Evolutionary conservation across 1,140 invertebrate genomes (phyloP).

Genomic region (Rhizoglyphus robini): DNA sequence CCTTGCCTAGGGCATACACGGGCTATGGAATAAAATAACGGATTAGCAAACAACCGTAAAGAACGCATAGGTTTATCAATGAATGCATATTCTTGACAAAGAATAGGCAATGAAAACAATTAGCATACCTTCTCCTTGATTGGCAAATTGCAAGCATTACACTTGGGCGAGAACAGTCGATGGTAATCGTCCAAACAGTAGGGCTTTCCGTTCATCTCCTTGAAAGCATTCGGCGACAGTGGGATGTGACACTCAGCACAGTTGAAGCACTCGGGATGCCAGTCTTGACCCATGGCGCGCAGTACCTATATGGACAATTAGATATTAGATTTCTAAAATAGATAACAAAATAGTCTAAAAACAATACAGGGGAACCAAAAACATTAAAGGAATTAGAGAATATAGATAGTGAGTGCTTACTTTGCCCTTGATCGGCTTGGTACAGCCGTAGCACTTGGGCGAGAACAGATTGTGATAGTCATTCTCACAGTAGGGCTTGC

Average conservation of each 20-base stretch:
- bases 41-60: background rate
- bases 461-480: constrained; percentile 98
- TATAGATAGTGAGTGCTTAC: too few relatives aligned
- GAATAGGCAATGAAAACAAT: background rate
- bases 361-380: constrained; percentile 30
- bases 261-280: constrained; percentile 43
- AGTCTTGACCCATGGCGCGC: constrained; percentile 40
- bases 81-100: too few relatives aligned
- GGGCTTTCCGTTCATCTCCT: constrained; percentile 38
- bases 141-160: constrained; percentile 27
- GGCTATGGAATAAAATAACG: background rate
- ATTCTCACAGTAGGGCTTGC: constrained; percentile 88
- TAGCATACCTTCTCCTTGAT: constrained; percentile 14
- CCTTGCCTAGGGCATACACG: constrained; percentile 67
- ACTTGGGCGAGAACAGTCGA: constrained; percentile 40
- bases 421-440: constrained; percentile 5
- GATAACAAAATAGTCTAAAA: background rate
- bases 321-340: background rate
- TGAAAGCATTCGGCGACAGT: constrained; percentile 33
- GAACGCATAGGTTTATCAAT: background rate
- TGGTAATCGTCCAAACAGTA: constrained; percentile 44
- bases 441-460: constrained; percentile 58
- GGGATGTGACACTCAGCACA: constrained; percentile 36
- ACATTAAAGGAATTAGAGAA: background rate
- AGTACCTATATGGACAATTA: constrained; percentile 25